Evolutionary conservation across 2,797 vertebrate species (phyloP), one percentile per base, ranked within the genome.

Genomic region (Hylomyscus alleni): DNA sequence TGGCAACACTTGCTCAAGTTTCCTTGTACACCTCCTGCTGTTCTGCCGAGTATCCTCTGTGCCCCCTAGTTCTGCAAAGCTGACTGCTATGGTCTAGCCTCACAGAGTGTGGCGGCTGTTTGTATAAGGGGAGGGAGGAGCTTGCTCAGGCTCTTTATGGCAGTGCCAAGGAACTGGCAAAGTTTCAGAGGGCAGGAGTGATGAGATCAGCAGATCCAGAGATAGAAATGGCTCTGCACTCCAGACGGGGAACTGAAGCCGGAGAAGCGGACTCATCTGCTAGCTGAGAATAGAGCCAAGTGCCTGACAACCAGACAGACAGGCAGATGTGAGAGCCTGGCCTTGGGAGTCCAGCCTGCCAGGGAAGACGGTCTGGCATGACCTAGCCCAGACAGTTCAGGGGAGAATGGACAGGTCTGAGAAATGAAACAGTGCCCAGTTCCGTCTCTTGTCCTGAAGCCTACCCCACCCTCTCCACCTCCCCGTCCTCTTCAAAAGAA

Each of bases 191-290:
- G 95, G 81, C 65, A 83, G 56, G 78, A 89, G 58, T 87, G 56
- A 96, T 90, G 93, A 93, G 93, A 92, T 90, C 85, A 14, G 76
- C 84, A 92, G n/a, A 69, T 94, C 72, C 56, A 69, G 37, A 93
- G 40, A n/a, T 81, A 86, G 54, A 94, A 85, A 34, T 76, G 19
- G 40, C 56, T 65, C 13, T 40, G 13, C 82, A 89, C 86, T 95
- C 78, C 11, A 90, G 75, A 78, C 82, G 65, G 95, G 84, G 95
- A 92, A 90, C 78, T 67, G 34, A 89, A 97, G 56, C 52, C 72
- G 47, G 52, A 84, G 19, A 92, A 94, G 50, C 60, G 19, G 58
- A 93, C 37, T 78, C 75, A 88, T 93, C 88, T 65, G 91, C 50
- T 78, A 29, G 60, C 69, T 90, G 84, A 20, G 73, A 56, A 62